Base-by-base conservation (phyloP, 2,113 vertebrate genomes). In the Crypturellus undulatus region DNA sequence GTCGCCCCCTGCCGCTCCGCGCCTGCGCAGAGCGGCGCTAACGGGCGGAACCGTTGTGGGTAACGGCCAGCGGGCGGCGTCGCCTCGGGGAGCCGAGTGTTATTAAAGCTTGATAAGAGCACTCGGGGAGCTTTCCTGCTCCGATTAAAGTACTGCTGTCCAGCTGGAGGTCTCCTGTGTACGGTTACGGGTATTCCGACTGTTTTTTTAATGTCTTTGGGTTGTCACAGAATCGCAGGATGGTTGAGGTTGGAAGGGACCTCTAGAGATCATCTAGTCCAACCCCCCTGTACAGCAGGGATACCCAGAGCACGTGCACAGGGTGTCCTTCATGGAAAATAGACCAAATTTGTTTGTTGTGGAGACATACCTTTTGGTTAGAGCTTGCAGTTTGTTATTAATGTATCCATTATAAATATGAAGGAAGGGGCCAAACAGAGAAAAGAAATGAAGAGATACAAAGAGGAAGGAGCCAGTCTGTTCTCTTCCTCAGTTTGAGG, bases 91-190 rank as follows among this genome's bases (percentile, higher is more conserved):
- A 24, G 60, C 19, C 22, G 20, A n/a, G n/a, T 6, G 42, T n/a
- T n/a, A 36, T 11, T 47, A 6, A 11, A 45, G 3, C 24, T 14
- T 12, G 22, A 5, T 8, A 0, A 2, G 4, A 34, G 47, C 2
- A 7, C 4, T 6, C 7, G 5, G 12, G 24, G 63, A 28, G 38
- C n/a, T 60, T 21, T 20, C 19, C 3, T 0, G 28, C 16, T 16
- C 16, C 54, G 16, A 6, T 30, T 58, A 58, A 32, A 30, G 54
- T 32, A 58, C 16, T 18, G 16, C 3, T 18, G 28, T 58, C 54
- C 54, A 58, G 30, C 18, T 32, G 9, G 54, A 58, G 28, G 28
- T 32, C 30, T 56, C 28, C 28, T 32, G 9, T 10, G 28, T 19
- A 10, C 18, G 32, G 54, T 28, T 58, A 17, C 5, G 28, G 28